Percentiles rank a stretch among this genome's conserved stretches.
phyloP scores from a whole-genome alignment of 2,113 vertebrate genomes.

The Centropus bengalensis region DNA sequence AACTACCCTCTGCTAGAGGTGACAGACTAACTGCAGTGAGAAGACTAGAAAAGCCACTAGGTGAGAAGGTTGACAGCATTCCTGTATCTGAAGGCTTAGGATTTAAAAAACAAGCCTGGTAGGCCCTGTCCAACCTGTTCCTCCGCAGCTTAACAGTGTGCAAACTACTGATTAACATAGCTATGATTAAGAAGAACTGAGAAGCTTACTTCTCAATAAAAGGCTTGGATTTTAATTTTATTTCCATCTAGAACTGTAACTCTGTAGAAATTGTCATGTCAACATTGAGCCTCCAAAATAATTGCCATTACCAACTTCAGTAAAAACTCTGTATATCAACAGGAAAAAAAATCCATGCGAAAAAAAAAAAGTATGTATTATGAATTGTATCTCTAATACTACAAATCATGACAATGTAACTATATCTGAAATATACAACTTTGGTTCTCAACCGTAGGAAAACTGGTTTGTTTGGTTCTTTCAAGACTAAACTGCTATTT shows the following conservation, averaged over 20 bases:
- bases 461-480: neutral
- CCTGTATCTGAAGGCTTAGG: neutral
- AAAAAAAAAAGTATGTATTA: neutral
- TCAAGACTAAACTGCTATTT: neutral
- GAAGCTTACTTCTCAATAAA: neutral
- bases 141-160: neutral
- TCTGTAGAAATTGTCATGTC: neutral
- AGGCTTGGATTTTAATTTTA: neutral
- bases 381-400: neutral
- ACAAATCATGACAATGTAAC: neutral
- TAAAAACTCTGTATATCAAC: neutral
- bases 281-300: neutral
- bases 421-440: neutral
- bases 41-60: neutral
- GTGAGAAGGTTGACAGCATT: neutral
- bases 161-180: neutral
- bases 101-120: neutral
- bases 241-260: neutral
- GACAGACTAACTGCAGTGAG: neutral
- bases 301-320: neutral
- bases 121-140: constrained; percentile 21
- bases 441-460: neutral
- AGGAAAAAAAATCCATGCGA: neutral
- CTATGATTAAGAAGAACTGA: neutral
- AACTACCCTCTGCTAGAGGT: neutral